Base-by-base conservation (phyloP, 2,113 vertebrate genomes). In the Tiliqua scincoides region DNA sequence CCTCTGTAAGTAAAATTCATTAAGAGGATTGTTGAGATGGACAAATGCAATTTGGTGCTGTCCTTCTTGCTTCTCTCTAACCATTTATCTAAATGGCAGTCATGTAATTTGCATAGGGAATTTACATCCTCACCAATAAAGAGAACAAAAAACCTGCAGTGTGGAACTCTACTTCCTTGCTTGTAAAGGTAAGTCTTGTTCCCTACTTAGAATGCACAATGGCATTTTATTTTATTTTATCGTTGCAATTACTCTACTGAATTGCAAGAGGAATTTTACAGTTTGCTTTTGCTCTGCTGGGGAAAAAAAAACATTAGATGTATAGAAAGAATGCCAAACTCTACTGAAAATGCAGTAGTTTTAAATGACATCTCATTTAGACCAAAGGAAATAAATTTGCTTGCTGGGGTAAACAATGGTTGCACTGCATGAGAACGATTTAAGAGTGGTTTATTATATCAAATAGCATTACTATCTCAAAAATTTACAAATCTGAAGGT, bases 361-460 rank as follows among this genome's bases (percentile, higher is more conserved):
- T 94, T 93, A 94, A 94, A 94, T 92, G 87, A 89, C 93, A 87
- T 93, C 89, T 94, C 91, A 89, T 95, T 94, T 94, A 85, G 89
- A 93, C 93, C 90, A 88, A 18, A 91, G 87, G 84, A 91, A 95
- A 94, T 91, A 95, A 89, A 93, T 95, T 89, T 95, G 91, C 74
- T 86, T 88, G 90, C 90, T 89, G 90, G 93, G 89, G 92, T 90
- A 95, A 95, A 93, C 92, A 32, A 93, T 92, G 48, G 11, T 89
- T 91, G 59, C 83, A 92, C 84, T 90, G 82, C 85, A 91, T 89
- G 76, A 37, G 85, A 72, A 85, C 92, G 90, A 90, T 92, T 89
- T 92, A 91, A 92, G 83, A 88, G 89, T 62, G 32, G 57, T 65
- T 91, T 89, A 89, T 79, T 89, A 86, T 88, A 81, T 93, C 84